Base-by-base conservation (phyloP, 2,113 vertebrate species). In the Turdus rufiventris region DNA sequence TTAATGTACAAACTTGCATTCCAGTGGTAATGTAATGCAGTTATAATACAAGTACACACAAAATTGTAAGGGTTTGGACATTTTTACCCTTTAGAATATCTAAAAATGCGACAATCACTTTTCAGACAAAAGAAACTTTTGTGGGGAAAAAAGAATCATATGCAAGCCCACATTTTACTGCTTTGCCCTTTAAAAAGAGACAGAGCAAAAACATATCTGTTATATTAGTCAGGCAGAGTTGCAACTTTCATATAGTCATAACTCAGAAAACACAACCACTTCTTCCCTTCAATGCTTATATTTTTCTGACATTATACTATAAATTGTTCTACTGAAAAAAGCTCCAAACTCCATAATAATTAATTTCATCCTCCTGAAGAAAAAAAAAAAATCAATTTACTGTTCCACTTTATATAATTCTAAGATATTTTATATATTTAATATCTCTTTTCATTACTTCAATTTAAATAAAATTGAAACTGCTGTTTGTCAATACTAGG, bases 291-390 rank as follows among this genome's bases (percentile, higher is more conserved):
- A 38, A 4, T 58, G 3, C 3, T 75, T 54, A 5, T n/a, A 42
- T 40, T 97, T 91, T 50, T 19, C 45, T 3, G 8, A 50, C 26
- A 63, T 9, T 57, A 42, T 31, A 40, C 7, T 24, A 28, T 17
- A 78, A 75, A 80, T 50, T 51, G 1, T 3, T 57, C 42, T 60
- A 66, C 17, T 24, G 3, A 40, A 60, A 77, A 40, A 28, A 5
- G 0, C 3, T 48, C 6, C 6, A 25, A 70, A 88, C 10, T 0
- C 10, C 48, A 45, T 12, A 28, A 47, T 17, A 71, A 53, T 23
- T 0, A 50, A 51, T 60, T 76, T 85, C 54, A 28, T 48, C n/a
- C 4, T 40, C 5, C 20, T 51, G 47, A 79, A 83, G 10, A 24
- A 72, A 50, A 67, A 24, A 72, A 50, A 67, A 62, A 51, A 23